Conservation (phyloP, 2,113 vertebrate species). For the Cinclus cinclus region DNA sequence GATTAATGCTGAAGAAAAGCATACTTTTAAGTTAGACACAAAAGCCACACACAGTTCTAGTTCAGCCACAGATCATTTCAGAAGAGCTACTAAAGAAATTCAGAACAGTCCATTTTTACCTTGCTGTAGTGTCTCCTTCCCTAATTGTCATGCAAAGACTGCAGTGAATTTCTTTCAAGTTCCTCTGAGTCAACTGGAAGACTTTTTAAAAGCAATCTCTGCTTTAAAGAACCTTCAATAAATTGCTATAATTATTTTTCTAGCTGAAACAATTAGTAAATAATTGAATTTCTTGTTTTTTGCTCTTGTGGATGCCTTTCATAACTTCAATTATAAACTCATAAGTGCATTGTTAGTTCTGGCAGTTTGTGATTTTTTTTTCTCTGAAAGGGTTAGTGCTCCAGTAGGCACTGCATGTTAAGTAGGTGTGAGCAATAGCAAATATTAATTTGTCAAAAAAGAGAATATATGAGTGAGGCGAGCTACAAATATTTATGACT, state of each 20-base stretch:
- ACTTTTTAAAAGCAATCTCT: neutral
- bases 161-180: neutral
- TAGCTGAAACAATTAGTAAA: constrained; percentile 54
- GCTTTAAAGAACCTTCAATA: neutral
- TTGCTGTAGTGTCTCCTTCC: neutral
- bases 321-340: constrained; percentile 39
- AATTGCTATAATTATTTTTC: constrained; percentile 35
- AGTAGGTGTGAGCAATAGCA: neutral
- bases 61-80: neutral
- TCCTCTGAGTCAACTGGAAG: neutral
- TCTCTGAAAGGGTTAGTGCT: neutral
- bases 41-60: neutral
- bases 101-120: neutral
- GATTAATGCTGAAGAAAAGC: neutral
- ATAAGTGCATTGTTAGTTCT: constrained; percentile 29
- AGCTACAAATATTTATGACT: neutral
- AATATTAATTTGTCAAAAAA: constrained; percentile 16
- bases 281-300: constrained; percentile 27
- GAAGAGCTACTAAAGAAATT: neutral
- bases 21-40: neutral
- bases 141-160: neutral
- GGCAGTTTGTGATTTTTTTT: neutral
- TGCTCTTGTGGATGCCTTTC: constrained; percentile 1
- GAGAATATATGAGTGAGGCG: neutral
- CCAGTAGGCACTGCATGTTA: neutral